Percentiles rank a stretch among this genome's conserved stretches.
Conservation (phyloP, 2,888 invertebrate species). For the Amaurobius ferox region DNA sequence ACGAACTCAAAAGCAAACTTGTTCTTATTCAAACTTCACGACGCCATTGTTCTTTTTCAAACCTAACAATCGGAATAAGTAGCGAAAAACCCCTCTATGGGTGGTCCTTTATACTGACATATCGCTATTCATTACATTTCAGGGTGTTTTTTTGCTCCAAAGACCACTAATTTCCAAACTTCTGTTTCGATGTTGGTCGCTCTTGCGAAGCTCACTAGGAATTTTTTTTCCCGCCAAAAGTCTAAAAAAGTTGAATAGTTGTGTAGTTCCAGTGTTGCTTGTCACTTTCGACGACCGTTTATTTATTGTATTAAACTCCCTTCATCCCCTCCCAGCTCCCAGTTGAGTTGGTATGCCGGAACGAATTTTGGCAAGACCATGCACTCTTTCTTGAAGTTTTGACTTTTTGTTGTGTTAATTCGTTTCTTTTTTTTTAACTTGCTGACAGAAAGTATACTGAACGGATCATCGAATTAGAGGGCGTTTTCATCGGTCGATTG, state of each 20-base stretch:
- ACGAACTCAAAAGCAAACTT: not conserved
- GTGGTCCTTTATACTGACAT: slow-evolving; percentile 40
- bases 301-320: slow-evolving; percentile 22
- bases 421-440: not conserved
- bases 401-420: not conserved
- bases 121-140: slow-evolving; percentile 25
- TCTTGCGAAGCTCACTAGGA: slow-evolving; percentile 26
- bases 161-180: not conserved
- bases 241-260: not conserved
- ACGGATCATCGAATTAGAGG: slow-evolving; percentile 37
- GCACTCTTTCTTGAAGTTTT: slow-evolving; percentile 6
- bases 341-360: slow-evolving; percentile 19
- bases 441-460: slow-evolving; percentile 2
- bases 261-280: not conserved
- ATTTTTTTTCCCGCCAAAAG: not conserved
- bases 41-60: not conserved
- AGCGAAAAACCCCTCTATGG: not conserved
- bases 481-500: slow-evolving; percentile 14
- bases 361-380: slow-evolving; percentile 17
- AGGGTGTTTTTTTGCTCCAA: not conserved
- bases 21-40: not conserved
- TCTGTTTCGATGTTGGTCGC: slow-evolving; percentile 4
- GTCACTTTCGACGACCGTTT: slow-evolving; percentile 23
- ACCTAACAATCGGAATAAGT: not conserved
- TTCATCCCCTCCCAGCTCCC: not conserved